phyloP scores from a whole-genome alignment of 2,888 invertebrate genomes.

The Drosophila affinis region DNA sequence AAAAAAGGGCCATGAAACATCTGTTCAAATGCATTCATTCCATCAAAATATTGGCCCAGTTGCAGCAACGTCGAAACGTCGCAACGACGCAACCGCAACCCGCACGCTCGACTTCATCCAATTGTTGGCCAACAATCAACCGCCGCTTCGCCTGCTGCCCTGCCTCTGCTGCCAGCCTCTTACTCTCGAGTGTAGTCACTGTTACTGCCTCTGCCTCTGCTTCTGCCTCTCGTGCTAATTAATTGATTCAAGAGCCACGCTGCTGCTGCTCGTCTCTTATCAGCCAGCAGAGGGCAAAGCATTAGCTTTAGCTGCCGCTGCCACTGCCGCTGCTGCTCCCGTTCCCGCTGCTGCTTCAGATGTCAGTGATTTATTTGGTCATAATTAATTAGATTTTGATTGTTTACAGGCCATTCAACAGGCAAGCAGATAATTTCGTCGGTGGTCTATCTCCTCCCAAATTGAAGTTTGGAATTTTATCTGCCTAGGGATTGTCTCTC shows the following conservation, averaged over 20 bases:
- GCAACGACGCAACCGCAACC: slow-evolving; percentile 33
- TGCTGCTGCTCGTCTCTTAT: slow-evolving; percentile 54
- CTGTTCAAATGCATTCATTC: slow-evolving; percentile 48
- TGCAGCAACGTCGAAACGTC: slow-evolving; percentile 54
- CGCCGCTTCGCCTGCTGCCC: slow-evolving; percentile 22
- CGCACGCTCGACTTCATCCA: slow-evolving; percentile 62
- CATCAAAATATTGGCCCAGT: slow-evolving; percentile 60
- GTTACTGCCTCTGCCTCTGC: slow-evolving; percentile 5
- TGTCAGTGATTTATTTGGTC: slow-evolving; percentile 61
- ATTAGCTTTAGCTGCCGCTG: slow-evolving; percentile 29
- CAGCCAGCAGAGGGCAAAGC: slow-evolving; percentile 49
- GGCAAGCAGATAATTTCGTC: not conserved
- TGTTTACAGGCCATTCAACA: slow-evolving; percentile 38
- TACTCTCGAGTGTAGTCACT: not conserved
- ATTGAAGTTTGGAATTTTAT: not conserved
- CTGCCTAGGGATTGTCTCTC: not conserved
- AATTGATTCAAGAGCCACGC: slow-evolving; percentile 40
- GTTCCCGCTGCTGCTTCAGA: slow-evolving; percentile 8
- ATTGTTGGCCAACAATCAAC: slow-evolving; percentile 47
- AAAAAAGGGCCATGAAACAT: slow-evolving; percentile 49
- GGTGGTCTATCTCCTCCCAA: not conserved
- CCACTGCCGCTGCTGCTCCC: slow-evolving; percentile 3
- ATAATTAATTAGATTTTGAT: slow-evolving; percentile 65
- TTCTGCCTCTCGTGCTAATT: slow-evolving; percentile 50
- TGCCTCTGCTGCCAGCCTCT: not conserved